phyloP scores from a whole-genome alignment of 1,140 invertebrate genomes.

The Cydia fagiglandana region DNA sequence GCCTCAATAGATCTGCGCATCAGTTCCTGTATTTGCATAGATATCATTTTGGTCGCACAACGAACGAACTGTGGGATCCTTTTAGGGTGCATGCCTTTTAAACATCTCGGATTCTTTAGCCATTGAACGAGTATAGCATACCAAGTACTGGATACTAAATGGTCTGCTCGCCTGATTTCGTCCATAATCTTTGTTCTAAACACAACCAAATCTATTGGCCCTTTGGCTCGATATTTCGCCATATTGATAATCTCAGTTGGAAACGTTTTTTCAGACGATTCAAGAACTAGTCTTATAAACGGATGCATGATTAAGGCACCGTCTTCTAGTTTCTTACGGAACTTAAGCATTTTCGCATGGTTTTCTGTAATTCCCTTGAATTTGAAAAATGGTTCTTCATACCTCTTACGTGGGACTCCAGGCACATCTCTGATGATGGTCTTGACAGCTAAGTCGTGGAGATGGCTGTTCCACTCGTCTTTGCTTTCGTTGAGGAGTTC shows the following conservation, averaged over 20 bases:
- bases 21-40: constrained; percentile 75
- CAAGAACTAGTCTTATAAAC: constrained; percentile 81
- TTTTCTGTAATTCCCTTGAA: constrained; percentile 81
- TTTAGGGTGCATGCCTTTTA: constrained; percentile 64
- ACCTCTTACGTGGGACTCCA: constrained; percentile 60
- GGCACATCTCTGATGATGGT: constrained; percentile 75
- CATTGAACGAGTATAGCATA: constrained; percentile 66
- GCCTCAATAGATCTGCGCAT: constrained; percentile 73
- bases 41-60: constrained; percentile 73
- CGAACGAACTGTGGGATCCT: constrained; percentile 62
- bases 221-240: constrained; percentile 72
- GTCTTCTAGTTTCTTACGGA: constrained; percentile 78
- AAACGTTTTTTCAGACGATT: constrained; percentile 78
- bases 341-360: constrained; percentile 80
- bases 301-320: constrained; percentile 81
- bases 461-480: constrained; percentile 70
- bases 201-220: constrained; percentile 69
- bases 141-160: constrained; percentile 75
- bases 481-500: constrained; percentile 76
- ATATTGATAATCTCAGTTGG: constrained; percentile 80
- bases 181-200: constrained; percentile 71
- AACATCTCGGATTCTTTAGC: constrained; percentile 71
- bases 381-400: constrained; percentile 78
- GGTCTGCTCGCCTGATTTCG: constrained; percentile 72
- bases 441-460: constrained; percentile 76